Evolutionary conservation across 2,888 invertebrate species (phyloP).

Genomic region (Drosophila neutralis): DNA sequence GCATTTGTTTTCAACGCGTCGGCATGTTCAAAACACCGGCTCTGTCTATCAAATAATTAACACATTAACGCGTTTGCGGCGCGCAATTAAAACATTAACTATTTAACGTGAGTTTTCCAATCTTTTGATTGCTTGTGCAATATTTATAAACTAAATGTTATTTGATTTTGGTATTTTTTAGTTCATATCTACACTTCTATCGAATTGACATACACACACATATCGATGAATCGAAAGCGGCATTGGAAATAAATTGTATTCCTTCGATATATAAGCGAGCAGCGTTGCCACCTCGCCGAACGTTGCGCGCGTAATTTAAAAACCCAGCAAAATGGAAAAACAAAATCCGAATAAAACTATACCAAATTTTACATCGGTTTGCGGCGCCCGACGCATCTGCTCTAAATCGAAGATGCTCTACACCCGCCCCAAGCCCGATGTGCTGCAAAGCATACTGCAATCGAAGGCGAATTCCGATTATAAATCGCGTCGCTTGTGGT

Average conservation of each 20-base stretch:
- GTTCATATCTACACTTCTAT: slow-evolving; percentile 30
- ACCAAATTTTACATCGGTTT: slow-evolving; percentile 67
- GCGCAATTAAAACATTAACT: slow-evolving; percentile 31
- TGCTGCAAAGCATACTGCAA: slow-evolving; percentile 76
- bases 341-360: slow-evolving; percentile 68
- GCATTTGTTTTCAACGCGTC: slow-evolving; percentile 61
- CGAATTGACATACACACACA: slow-evolving; percentile 32
- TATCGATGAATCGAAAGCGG: slow-evolving; percentile 55
- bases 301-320: slow-evolving; percentile 39
- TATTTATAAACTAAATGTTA: slow-evolving; percentile 11
- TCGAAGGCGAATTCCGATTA: slow-evolving; percentile 84
- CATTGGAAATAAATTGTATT: slow-evolving; percentile 31
- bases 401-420: slow-evolving; percentile 77
- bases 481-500: slow-evolving; percentile 82
- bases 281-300: slow-evolving; percentile 40
- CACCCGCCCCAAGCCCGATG: slow-evolving; percentile 81
- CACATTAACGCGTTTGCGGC: slow-evolving; percentile 38
- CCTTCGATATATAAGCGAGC: slow-evolving; percentile 30
- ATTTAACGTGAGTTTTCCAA: slow-evolving; percentile 29
- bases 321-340: slow-evolving; percentile 43
- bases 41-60: slow-evolving; percentile 18
- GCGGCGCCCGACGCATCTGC: slow-evolving; percentile 72
- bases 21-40: slow-evolving; percentile 45
- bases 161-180: slow-evolving; percentile 39
- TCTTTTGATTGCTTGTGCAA: slow-evolving; percentile 46